Evolutionary conservation across 2,113 vertebrate species (phyloP), one percentile per base, ranked within the genome.

Genomic region (Aplodontia rufa): DNA sequence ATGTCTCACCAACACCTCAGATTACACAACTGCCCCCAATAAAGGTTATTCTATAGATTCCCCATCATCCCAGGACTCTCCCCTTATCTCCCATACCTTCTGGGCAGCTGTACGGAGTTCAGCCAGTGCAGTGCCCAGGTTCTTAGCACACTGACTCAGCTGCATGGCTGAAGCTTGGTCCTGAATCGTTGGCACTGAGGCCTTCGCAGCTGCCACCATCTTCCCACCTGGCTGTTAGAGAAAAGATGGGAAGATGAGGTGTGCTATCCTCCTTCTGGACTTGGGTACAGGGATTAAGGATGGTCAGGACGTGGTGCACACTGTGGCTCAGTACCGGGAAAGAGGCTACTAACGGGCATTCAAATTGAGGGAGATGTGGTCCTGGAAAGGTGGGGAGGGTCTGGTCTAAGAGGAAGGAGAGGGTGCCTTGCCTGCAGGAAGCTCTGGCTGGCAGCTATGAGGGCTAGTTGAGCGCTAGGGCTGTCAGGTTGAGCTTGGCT

Each of bases 81-180:
- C 12, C 69, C 53, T 58, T n/a, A 78, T 30, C 72, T 60, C 68
- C 49, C 71, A 87, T 97, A 99, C 99, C 99, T 99, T 99, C 97
- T 99, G 99, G 2, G 99, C 98, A 0, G 99, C 99, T 0, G 99
- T 99, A 35, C 99, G 99, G 53, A 99, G 99, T 86, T 99, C 99
- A 0, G 99, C 99, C 78, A 99, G 97, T 2, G 99, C 99, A 0
- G 98, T 99, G 0, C 99, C 99, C 86, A 99, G 98, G 97, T 99
- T 99, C 98, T 99, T 99, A 68, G 99, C 99, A 93, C 99, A 99
- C 96, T 99, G 99, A 97, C 99, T 99, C 96, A 99, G 99, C 97
- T 99, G 99, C 99, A 99, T 99, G 4, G 99, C 99, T 0, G 99
- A 99, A 3, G 99, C 99, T 97, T 99, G 99, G 98, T 99, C 99